Conservation (phyloP, 2,888 invertebrate species). For the Plutella xylostella region DNA sequence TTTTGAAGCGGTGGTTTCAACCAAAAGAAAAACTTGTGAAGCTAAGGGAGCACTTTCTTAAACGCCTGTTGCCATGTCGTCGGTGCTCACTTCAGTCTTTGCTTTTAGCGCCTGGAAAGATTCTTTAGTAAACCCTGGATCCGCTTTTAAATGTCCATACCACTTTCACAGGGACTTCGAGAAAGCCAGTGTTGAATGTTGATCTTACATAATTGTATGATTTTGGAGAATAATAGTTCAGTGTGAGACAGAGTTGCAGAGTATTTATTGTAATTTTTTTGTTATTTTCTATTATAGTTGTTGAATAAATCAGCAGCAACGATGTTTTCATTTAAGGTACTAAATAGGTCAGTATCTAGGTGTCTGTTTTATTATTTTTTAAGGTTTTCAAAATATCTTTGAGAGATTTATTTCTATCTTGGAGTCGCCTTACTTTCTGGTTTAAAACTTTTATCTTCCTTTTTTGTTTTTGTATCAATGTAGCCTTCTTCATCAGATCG, state of each 20-base stretch:
- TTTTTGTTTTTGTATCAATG: background rate
- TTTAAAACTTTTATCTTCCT: slow-evolving; percentile 12
- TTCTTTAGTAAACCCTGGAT: slow-evolving; percentile 8
- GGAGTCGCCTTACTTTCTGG: slow-evolving; percentile 14
- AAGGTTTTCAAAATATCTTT: slow-evolving; percentile 10
- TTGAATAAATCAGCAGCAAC: slow-evolving; percentile 6
- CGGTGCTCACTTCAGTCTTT: background rate
- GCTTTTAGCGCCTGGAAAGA: slow-evolving; percentile 5
- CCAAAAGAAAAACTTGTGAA: background rate
- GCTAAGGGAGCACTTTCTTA: background rate
- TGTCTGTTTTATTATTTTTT: background rate
- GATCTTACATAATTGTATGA: slow-evolving; percentile 14
- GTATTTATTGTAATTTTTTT: background rate
- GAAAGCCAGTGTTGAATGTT: slow-evolving; percentile 14
- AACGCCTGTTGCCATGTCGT: slow-evolving; percentile 11
- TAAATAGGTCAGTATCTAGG: background rate
- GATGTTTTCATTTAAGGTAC: background rate
- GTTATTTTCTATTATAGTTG: background rate
- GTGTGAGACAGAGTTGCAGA: slow-evolving; percentile 5
- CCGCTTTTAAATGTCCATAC: slow-evolving; percentile 10
- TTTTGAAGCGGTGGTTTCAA: background rate
- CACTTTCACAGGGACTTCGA: slow-evolving; percentile 13
- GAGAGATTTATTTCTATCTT: slow-evolving; percentile 13
- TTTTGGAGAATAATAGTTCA: slow-evolving; percentile 13
- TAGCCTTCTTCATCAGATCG: background rate